Evolutionary conservation across 1,140 invertebrate genomes (phyloP).

Genomic region (Drosophila neocordata): DNA sequence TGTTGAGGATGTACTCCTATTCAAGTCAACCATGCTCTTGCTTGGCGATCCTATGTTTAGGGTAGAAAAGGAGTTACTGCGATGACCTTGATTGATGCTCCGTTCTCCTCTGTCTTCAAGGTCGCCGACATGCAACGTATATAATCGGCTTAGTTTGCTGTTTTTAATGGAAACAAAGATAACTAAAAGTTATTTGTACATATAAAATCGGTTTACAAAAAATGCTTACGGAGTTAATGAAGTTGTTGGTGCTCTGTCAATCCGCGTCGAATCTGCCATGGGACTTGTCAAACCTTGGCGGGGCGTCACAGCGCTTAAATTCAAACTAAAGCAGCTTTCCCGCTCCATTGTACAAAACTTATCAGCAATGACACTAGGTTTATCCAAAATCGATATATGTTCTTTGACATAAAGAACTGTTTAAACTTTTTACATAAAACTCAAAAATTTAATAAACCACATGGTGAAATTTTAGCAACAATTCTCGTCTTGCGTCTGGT

Average conservation of each 20-base stretch:
- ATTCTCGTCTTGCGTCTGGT: slow-evolving; percentile 11
- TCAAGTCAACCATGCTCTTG: slow-evolving; percentile 17
- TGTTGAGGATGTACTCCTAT: slow-evolving; percentile 25
- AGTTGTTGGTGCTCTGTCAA: slow-evolving; percentile 42
- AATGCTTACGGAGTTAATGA: background rate
- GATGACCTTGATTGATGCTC: background rate
- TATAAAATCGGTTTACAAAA: too few relatives aligned
- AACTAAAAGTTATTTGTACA: background rate
- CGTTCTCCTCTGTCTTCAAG: background rate
- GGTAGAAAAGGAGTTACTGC: slow-evolving; percentile 13
- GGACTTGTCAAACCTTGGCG: slow-evolving; percentile 33
- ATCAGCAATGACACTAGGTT: background rate
- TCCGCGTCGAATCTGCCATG: slow-evolving; percentile 75
- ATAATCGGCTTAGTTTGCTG: background rate
- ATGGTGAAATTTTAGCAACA: slow-evolving; percentile 33
- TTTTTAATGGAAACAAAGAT: background rate
- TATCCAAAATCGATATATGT: too few relatives aligned
- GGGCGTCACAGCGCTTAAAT: slow-evolving; percentile 43
- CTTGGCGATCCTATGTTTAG: slow-evolving; percentile 21
- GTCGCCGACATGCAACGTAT: background rate
- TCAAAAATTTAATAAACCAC: slow-evolving; percentile 2
- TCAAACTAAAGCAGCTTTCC: slow-evolving; percentile 63
- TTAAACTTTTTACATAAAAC: background rate
- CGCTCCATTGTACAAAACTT: slow-evolving; percentile 52
- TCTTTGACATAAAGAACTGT: background rate